phyloP scores from a whole-genome alignment of 2,797 vertebrate species.

The Manis javanica region DNA sequence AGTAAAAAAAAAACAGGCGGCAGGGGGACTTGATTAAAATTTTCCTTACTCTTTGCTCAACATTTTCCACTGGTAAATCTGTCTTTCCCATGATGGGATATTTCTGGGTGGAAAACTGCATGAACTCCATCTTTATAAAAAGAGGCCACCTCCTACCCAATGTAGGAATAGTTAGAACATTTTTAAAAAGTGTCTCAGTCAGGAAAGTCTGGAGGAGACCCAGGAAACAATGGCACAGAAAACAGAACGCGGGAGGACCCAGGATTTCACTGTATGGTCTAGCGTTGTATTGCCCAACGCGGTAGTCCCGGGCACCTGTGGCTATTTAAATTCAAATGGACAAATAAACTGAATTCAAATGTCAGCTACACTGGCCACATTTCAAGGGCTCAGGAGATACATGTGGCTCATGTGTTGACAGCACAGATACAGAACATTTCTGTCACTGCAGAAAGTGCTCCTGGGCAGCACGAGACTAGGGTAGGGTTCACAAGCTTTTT shows the following conservation, averaged over 20 bases:
- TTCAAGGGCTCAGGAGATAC: background rate
- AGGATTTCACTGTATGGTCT: background rate
- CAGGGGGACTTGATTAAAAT: background rate
- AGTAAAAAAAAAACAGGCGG: background rate
- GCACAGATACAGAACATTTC: background rate
- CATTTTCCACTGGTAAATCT: conserved; percentile 15
- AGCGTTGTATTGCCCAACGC: background rate
- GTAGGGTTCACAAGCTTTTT: background rate
- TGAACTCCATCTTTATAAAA: background rate
- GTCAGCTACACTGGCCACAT: background rate
- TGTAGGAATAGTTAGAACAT: background rate
- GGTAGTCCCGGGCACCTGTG: background rate
- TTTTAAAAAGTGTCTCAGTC: background rate
- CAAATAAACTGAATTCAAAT: background rate
- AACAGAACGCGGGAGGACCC: background rate
- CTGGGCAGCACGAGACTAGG: background rate
- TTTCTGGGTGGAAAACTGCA: background rate
- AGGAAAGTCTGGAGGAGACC: background rate
- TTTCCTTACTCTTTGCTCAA: background rate
- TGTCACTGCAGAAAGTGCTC: background rate
- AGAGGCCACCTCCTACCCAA: background rate
- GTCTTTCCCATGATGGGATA: background rate
- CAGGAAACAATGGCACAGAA: background rate
- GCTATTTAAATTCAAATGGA: conserved; percentile 14
- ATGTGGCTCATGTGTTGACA: background rate